Evolutionary conservation across 2,888 invertebrate genomes (phyloP).

Genomic region (Apodemia duryi): DNA sequence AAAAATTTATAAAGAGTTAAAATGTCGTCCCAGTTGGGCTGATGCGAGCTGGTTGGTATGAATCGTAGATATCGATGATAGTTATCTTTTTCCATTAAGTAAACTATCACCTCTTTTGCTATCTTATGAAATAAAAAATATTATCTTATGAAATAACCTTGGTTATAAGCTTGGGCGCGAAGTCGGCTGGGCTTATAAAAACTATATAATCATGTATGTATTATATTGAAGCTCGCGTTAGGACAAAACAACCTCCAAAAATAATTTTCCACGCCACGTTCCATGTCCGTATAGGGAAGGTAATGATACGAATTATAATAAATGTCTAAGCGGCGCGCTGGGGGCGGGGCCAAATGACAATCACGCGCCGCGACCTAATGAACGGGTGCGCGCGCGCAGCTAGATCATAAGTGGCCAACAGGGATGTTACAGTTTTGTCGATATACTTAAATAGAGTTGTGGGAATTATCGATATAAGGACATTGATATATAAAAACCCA

Average conservation of each 20-base stretch:
- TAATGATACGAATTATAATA: conserved; percentile 74
- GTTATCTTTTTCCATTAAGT: no score
- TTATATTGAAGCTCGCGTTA: conserved; percentile 15
- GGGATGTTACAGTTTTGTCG: conserved; percentile 33
- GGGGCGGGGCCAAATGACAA: conserved; percentile 73
- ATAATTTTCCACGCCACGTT: conserved; percentile 28
- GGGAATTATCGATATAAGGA: neutral
- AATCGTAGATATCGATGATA: no score
- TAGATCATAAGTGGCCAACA: conserved; percentile 48
- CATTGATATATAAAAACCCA: no score
- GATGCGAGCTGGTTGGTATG: no score
- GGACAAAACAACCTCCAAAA: conserved; percentile 24
- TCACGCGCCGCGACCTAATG: conserved; percentile 71
- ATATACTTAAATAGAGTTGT: conserved; percentile 5
- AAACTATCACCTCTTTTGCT: no score
- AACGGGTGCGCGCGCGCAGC: conserved; percentile 63
- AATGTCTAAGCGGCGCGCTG: conserved; percentile 60
- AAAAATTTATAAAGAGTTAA: no score
- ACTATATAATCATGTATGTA: conserved; percentile 15
- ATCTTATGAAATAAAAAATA: no score
- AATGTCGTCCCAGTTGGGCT: no score
- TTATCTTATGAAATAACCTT: no score
- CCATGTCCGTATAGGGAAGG: conserved; percentile 36
- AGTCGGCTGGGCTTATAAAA: neutral
- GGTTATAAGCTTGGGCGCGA: no score